Conservation (phyloP, 2,888 invertebrate species). For the Sinohyriopsis cumingii region DNA sequence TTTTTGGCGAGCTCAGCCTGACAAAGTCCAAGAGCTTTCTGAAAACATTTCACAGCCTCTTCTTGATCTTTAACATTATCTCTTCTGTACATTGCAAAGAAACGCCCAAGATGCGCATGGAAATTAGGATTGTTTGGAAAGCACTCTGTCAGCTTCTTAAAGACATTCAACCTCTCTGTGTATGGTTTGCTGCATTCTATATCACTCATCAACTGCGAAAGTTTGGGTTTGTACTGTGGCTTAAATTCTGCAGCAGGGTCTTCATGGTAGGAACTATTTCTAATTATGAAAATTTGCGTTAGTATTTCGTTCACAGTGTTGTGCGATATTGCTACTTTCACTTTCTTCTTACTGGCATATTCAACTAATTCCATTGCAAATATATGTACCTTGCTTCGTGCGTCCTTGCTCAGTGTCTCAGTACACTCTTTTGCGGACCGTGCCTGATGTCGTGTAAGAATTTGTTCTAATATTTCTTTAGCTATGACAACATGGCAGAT, state of each 20-base stretch:
- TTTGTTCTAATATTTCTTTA: constrained; percentile 26
- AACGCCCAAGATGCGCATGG: constrained; percentile 44
- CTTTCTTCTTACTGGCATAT: constrained; percentile 18
- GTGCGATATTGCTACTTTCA: constrained; percentile 3
- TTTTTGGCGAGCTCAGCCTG: constrained; percentile 13
- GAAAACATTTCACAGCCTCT: constrained; percentile 35
- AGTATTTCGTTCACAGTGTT: constrained; percentile 15
- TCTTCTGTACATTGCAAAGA: constrained; percentile 40
- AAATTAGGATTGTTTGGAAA: constrained; percentile 45
- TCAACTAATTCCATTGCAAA: constrained; percentile 27
- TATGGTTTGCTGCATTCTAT: constrained; percentile 19
- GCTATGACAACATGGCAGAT: constrained; percentile 18
- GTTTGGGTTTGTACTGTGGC: constrained; percentile 2
- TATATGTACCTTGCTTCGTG: constrained; percentile 22
- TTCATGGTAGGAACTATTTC: constrained; percentile 14
- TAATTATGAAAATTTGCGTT: constrained; percentile 27
- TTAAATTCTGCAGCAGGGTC: constrained; percentile 12
- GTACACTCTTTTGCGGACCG: neutral
- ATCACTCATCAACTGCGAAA: constrained; percentile 20
- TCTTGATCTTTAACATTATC: constrained; percentile 25
- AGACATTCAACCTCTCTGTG: constrained; percentile 22
- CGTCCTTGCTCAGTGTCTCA: constrained; percentile 18
- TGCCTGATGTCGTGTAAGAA: constrained; percentile 9
- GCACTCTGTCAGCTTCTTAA: constrained; percentile 30
- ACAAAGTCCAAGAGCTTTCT: constrained; percentile 28